phyloP scores from a whole-genome alignment of 2,113 vertebrate genomes.

The Dasyprocta punctata region DNA sequence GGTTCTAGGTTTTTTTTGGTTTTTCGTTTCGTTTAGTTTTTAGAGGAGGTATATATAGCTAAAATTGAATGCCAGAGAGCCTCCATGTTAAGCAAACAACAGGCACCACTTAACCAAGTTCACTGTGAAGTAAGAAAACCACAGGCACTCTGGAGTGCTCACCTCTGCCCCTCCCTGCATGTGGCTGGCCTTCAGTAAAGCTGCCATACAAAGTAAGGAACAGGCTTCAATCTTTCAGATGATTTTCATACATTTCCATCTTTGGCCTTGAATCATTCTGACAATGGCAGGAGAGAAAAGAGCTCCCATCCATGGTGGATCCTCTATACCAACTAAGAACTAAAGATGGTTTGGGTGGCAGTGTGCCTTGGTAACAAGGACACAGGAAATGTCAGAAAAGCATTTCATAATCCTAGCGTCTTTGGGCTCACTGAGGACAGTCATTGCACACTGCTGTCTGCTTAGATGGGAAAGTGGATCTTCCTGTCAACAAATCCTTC shows the following conservation, averaged over 20 bases:
- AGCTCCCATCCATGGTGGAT: not conserved
- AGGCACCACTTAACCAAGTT: not conserved
- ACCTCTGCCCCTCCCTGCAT: accelerated
- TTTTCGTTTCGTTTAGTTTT: not conserved
- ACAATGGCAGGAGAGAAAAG: not conserved
- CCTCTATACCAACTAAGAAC: not conserved
- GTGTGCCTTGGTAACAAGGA: not conserved
- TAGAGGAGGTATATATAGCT: not conserved
- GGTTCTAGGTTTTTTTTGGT: not conserved
- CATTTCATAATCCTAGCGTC: not conserved
- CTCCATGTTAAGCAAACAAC: not conserved
- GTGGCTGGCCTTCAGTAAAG: not conserved
- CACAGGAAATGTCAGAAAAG: not conserved
- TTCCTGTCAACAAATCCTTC: not conserved
- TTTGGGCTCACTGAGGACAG: not conserved
- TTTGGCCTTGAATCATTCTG: not conserved
- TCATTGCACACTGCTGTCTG: not conserved
- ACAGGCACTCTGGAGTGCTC: not conserved
- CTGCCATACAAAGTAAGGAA: not conserved
- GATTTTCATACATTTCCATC: not conserved
- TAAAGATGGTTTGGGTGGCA: not conserved
- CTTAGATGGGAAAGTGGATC: too few relatives aligned
- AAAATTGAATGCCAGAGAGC: constrained; percentile 24
- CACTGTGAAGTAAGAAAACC: not conserved
- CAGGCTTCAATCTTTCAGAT: not conserved